phyloP scores from a whole-genome alignment of 2,113 vertebrate genomes.

The Clarias magur region DNA sequence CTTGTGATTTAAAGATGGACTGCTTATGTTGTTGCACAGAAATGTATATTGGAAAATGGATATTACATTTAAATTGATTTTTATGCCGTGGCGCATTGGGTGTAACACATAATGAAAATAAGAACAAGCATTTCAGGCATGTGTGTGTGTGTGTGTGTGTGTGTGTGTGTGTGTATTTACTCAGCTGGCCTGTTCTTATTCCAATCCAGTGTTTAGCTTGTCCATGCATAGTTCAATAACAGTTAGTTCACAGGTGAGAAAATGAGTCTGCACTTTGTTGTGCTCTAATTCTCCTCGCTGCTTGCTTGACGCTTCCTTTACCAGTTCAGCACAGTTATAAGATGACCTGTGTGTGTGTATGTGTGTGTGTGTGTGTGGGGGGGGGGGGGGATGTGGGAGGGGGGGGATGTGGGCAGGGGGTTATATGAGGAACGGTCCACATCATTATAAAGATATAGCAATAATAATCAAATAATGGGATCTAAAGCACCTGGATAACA shows the following conservation, averaged over 20 bases:
- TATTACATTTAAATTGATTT: slow-evolving; percentile 42
- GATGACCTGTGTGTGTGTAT: background rate
- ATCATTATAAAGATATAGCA: background rate
- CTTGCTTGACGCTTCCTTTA: background rate
- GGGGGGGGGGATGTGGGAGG: too few species aligned
- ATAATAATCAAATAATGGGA: too few species aligned
- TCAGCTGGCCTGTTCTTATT: background rate
- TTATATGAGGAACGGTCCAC: background rate
- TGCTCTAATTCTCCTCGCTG: background rate
- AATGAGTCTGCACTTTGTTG: background rate
- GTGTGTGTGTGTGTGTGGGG: too few species aligned
- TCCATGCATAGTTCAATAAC: background rate
- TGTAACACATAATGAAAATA: slow-evolving; percentile 40
- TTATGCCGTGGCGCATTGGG: slow-evolving; percentile 24
- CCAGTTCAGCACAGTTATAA: too few species aligned
- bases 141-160: background rate
- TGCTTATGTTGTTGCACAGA: slow-evolving; percentile 8
- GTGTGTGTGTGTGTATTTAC: background rate
- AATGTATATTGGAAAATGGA: slow-evolving; percentile 6
- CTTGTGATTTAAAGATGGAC: slow-evolving; percentile 39
- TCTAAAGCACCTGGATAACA: too few species aligned
- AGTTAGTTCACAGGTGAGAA: background rate
- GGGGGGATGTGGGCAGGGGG: background rate
- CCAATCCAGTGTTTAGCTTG: background rate
- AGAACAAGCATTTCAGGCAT: background rate